Evolutionary conservation across 2,797 vertebrate genomes (phyloP), one percentile per base, ranked within the genome.

Genomic region (Chaetodon trifasciatus): DNA sequence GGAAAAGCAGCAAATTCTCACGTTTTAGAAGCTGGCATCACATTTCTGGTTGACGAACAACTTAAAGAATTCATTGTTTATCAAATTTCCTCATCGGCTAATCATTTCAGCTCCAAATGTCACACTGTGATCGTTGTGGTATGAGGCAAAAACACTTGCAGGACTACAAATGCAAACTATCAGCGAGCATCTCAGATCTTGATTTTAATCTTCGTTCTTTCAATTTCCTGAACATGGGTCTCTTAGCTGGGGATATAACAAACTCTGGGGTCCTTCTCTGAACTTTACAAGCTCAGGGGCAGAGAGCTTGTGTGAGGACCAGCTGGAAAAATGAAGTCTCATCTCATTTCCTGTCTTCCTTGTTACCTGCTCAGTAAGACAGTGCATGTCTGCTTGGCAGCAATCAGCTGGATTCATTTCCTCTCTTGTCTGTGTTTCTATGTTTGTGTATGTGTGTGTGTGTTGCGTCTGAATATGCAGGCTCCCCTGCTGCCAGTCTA

Each of bases 331-430:
- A 71, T 19, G 16, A 70, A 24, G 19, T n/a, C 61, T 64, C 44
- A 40, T 50, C n/a, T 55, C 12, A 42, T 74, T 71, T 66, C 28
- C 49, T 74, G 44, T 70, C 58, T 55, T 49, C 32, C 56, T 58
- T 58, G 58, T 84, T 76, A 81, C 76, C 84, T 78, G 46, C 50
- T 7, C n/a, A 47, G 35, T 65, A 11, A 47, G 23, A 82, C 61
- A 44, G 55, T 13, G 19, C 37, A 42, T 37, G 23, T 72, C 62
- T 70, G 47, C 64, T 74, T 52, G 40, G 47, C 55, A 53, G 64
- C 74, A 82, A 85, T 82, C 37, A 83, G 65, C 74, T 62, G 46
- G 72, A 85, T 83, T 82, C 50, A 70, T 66, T 42, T 61, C 40
- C 21, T 3, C 53, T n/a, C 47, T 32, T 23, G 62, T 55, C 32